Evolutionary conservation across 2,888 invertebrate genomes (phyloP).

Genomic region (Synergus laeviventris): DNA sequence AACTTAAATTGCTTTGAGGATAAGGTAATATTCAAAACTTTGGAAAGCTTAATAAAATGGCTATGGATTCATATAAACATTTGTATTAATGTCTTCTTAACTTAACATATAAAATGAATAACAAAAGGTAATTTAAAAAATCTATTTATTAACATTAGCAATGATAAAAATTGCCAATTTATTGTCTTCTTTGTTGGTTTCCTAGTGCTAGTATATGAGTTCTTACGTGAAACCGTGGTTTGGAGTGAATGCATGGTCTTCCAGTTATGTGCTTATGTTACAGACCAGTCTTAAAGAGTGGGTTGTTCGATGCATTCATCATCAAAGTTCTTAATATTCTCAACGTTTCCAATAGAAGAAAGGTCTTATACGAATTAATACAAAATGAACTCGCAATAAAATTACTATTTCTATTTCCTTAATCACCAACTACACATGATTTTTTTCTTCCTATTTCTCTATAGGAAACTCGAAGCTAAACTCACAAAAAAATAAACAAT

Average conservation of each 20-base stretch:
- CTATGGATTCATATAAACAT: background rate
- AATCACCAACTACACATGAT: background rate
- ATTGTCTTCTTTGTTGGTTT: background rate
- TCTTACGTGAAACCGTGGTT: constrained; percentile 54
- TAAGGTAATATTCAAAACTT: background rate
- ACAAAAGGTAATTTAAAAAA: too few relatives aligned
- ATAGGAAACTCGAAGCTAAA: background rate
- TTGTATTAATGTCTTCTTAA: too few relatives aligned
- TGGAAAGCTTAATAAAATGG: background rate
- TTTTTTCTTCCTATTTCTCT: background rate
- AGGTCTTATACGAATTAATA: background rate
- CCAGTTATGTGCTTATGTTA: constrained; percentile 62
- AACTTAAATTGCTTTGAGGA: too few relatives aligned
- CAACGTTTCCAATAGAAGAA: background rate
- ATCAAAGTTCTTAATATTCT: constrained; percentile 12
- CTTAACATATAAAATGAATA: too few relatives aligned
- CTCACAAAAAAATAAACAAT: too few relatives aligned
- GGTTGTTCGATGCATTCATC: constrained; percentile 38
- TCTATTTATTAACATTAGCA: background rate
- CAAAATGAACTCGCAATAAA: background rate
- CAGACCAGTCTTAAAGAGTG: constrained; percentile 42
- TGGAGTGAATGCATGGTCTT: constrained; percentile 68
- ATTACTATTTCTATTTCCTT: background rate
- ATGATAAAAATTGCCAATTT: background rate
- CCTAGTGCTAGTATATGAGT: constrained; percentile 36